Percentiles rank a stretch among this genome's conserved stretches.
Conservation (phyloP, 2,888 invertebrate species). For the Terebella lapidaria region DNA sequence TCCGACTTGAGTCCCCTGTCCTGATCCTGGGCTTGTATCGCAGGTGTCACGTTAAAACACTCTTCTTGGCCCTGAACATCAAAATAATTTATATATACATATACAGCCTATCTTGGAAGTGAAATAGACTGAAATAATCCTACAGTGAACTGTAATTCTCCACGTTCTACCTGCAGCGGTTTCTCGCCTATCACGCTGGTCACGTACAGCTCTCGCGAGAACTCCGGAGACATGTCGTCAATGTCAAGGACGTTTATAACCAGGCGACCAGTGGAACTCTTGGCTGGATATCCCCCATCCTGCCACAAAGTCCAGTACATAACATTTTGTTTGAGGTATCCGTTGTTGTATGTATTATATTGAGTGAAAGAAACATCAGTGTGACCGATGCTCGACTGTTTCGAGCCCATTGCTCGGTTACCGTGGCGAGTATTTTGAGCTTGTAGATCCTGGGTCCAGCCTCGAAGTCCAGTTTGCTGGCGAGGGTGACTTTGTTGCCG, state of each 20-base stretch:
- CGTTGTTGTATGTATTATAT: no score
- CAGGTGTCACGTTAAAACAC: constrained; percentile 18
- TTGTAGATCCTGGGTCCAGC: constrained; percentile 16
- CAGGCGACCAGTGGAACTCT: background rate
- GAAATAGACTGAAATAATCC: no score
- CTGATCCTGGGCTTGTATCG: constrained; percentile 21
- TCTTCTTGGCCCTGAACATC: constrained; percentile 7
- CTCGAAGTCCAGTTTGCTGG: constrained; percentile 20
- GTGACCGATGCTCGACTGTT: no score
- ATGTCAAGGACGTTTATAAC: background rate
- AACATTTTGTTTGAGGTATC: no score
- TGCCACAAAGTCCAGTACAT: no score
- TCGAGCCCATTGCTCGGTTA: no score
- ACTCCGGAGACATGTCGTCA: constrained; percentile 3
- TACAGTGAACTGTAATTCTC: no score
- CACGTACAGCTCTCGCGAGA: constrained; percentile 5
- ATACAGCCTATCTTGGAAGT: no score
- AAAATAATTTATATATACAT: no score
- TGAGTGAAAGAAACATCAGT: no score
- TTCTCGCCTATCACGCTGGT: constrained; percentile 23
- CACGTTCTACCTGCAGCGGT: constrained; percentile 23
- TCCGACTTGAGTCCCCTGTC: constrained; percentile 19
- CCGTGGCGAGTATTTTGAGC: constrained; percentile 17
- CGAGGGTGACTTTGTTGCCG: constrained; percentile 12
- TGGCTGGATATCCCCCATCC: background rate